These are phyloP conservation scores for Osmerus eperlanus DNA, from an alignment of 2,113 vertebrate species.

Conservation along the genomic window DNA sequence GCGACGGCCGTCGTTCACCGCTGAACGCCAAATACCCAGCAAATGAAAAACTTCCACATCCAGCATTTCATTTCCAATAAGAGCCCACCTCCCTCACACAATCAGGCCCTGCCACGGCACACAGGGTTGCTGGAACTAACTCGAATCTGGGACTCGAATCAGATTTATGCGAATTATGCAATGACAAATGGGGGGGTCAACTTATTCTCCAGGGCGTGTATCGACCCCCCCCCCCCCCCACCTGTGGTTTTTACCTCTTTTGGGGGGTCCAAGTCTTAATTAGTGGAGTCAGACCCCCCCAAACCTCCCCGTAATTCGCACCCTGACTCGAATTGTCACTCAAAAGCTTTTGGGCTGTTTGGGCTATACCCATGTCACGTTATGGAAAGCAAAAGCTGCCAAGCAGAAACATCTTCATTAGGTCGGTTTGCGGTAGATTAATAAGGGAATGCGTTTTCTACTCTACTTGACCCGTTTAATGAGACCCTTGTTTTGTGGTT, in stretches of 20 bases:
- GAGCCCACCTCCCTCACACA: conserved; percentile 10
- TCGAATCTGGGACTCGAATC: background rate
- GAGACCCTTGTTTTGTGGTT: conserved; percentile 63
- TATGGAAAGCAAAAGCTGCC: conserved; percentile 11
- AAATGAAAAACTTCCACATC: conserved; percentile 19
- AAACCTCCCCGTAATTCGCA: too few relatives aligned
- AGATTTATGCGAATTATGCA: too few relatives aligned
- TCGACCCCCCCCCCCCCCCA: too few relatives aligned
- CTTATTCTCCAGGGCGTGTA: too few relatives aligned
- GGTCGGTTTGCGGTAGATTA: conserved; percentile 44
- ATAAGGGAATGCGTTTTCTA: conserved; percentile 54
- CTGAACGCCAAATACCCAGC: conserved; percentile 45
- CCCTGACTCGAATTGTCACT: too few relatives aligned
- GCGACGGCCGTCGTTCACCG: conserved; percentile 30
- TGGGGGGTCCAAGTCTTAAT: too few relatives aligned
- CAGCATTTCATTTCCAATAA: conserved; percentile 24
- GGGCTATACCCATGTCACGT: background rate
- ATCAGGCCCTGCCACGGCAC: background rate
- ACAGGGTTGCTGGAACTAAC: background rate
- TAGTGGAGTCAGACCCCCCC: too few relatives aligned
- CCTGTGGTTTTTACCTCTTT: too few relatives aligned
- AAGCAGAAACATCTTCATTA: conserved; percentile 39
- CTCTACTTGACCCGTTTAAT: conserved; percentile 69
- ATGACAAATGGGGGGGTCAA: too few relatives aligned
- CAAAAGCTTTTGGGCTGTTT: too few relatives aligned